These are phyloP conservation scores for Pseudomyrmex concolor DNA, from an alignment of 1,140 invertebrate genomes.

Conservation along the genomic window DNA sequence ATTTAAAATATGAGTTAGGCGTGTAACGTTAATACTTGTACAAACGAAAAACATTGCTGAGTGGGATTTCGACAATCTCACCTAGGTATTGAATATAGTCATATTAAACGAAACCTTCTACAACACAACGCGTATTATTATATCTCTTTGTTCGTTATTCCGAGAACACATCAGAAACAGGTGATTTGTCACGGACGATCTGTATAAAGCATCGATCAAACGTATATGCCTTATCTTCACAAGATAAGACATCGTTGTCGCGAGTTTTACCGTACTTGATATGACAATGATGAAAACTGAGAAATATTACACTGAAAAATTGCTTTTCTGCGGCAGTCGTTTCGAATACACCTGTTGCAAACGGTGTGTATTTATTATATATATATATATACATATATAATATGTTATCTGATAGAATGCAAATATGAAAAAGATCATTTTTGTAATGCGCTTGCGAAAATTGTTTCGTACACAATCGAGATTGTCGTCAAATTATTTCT, in stretches of 20 bases:
- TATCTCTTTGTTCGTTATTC: constrained; percentile 34
- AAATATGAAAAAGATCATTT: too few relatives aligned
- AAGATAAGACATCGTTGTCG: constrained; percentile 52
- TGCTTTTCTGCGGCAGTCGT: neutral
- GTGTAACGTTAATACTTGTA: too few relatives aligned
- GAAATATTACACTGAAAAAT: neutral
- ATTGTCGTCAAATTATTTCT: neutral
- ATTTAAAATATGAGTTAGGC: too few relatives aligned
- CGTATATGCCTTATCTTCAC: constrained; percentile 47
- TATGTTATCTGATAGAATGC: too few relatives aligned
- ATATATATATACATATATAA: neutral
- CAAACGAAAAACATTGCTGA: neutral
- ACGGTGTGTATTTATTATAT: neutral
- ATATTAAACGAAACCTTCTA: neutral
- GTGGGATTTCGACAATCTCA: neutral
- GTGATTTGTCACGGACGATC: constrained; percentile 38
- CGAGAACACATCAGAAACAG: constrained; percentile 33
- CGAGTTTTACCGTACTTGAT: constrained; percentile 1
- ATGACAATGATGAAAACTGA: constrained; percentile 21
- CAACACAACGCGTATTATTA: neutral
- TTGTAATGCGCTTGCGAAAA: constrained; percentile 3
- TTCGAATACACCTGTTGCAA: neutral
- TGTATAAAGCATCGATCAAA: constrained; percentile 42
- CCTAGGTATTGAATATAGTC: neutral
- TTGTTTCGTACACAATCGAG: neutral